Evolutionary conservation across 2,113 vertebrate species (phyloP).

Genomic region (Psammodynastes pulverulentus): DNA sequence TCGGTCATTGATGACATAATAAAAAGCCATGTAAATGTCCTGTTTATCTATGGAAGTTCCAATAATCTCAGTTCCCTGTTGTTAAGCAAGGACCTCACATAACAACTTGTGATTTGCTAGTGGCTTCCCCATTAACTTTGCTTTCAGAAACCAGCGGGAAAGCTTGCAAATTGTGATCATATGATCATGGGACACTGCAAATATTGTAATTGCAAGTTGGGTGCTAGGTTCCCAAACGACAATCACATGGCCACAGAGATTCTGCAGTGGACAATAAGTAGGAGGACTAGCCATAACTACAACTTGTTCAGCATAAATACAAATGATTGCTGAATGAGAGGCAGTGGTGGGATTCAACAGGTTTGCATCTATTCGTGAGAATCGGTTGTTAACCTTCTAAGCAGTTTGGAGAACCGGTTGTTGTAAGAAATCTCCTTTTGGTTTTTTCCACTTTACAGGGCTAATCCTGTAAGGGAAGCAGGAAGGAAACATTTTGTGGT

Average conservation of each 20-base stretch:
- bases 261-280: neutral
- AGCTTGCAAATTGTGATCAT: neutral
- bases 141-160: neutral
- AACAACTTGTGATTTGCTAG: neutral
- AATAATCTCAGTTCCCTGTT: accelerated
- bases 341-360: too few species aligned
- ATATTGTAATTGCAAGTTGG: neutral
- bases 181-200: neutral
- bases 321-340: too few species aligned
- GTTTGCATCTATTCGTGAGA: too few species aligned
- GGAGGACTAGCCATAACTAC: neutral
- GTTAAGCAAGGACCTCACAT: neutral
- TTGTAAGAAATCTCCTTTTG: too few species aligned
- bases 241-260: neutral
- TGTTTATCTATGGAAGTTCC: neutral
- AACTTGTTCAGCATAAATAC: neutral
- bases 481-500: too few species aligned
- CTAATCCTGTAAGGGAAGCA: too few species aligned
- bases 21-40: neutral
- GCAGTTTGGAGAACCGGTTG: too few species aligned
- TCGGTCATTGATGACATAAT: neutral
- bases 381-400: too few species aligned
- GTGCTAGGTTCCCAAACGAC: neutral
- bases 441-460: too few species aligned
- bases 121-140: neutral